These are phyloP conservation scores for Perizoma flavofasciatum DNA, from an alignment of 2,888 invertebrate species.

Conservation along the genomic window DNA sequence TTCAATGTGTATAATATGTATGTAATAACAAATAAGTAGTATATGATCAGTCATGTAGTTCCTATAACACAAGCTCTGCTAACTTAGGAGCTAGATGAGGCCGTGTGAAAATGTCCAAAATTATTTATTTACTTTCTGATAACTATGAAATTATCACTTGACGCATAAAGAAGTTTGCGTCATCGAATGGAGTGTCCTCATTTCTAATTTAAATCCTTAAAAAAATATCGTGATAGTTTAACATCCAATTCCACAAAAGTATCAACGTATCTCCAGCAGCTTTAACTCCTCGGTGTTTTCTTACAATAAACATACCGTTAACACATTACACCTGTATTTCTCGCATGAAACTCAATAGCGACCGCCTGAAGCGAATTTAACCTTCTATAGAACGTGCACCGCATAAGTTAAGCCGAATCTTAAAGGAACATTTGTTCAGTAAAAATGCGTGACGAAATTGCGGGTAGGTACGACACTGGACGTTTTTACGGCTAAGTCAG, in stretches of 20 bases:
- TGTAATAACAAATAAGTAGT: no score
- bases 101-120: no score
- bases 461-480: constrained; percentile 52
- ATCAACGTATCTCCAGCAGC: constrained; percentile 14
- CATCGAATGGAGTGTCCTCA: no score
- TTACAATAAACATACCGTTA: constrained; percentile 33
- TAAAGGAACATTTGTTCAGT: constrained; percentile 79
- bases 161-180: neutral
- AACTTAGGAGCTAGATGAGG: no score
- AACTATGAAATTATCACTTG: neutral
- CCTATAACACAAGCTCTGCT: no score
- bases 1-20: no score
- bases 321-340: constrained; percentile 61
- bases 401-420: constrained; percentile 77
- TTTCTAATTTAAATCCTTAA: neutral
- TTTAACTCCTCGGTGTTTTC: constrained; percentile 23
- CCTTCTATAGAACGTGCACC: constrained; percentile 76
- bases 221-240: constrained; percentile 4
- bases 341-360: constrained; percentile 59
- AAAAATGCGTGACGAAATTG: constrained; percentile 81
- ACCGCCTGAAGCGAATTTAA: constrained; percentile 60
- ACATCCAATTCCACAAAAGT: constrained; percentile 13
- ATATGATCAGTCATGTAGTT: no score
- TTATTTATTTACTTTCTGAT: no score
- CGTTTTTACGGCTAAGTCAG: constrained; percentile 7